phyloP scores from a whole-genome alignment of 2,113 vertebrate species.

The Tylochromis polylepis region DNA sequence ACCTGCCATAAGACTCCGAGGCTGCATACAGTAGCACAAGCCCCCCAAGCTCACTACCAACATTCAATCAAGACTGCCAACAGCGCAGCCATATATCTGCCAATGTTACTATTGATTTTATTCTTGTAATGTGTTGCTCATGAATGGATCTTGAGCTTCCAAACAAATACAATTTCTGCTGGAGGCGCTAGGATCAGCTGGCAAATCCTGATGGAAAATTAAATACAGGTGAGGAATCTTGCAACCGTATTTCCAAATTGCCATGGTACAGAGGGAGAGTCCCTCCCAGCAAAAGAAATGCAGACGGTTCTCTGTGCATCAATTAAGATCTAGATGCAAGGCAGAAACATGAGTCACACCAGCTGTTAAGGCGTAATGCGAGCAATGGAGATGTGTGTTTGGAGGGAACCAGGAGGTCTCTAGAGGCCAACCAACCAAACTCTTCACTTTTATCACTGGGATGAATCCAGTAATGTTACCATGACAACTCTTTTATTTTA shows the following conservation, averaged over 20 bases:
- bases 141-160: constrained; percentile 19
- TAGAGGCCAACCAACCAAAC: neutral
- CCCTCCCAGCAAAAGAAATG: neutral
- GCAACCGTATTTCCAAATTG: neutral
- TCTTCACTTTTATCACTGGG: constrained; percentile 19
- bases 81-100: neutral
- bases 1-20: neutral
- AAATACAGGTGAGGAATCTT: constrained; percentile 13
- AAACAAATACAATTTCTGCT: constrained; percentile 23
- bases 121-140: constrained; percentile 6
- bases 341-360: constrained; percentile 21
- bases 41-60: neutral
- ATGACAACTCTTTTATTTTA: constrained; percentile 39
- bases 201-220: constrained; percentile 26
- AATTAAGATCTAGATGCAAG: constrained; percentile 24
- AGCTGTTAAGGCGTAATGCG: constrained; percentile 2
- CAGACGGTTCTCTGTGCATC: neutral
- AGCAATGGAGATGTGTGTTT: neutral
- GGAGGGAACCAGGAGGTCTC: neutral
- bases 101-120: constrained; percentile 18
- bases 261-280: neutral
- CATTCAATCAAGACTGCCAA: constrained; percentile 11
- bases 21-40: constrained; percentile 3
- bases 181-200: neutral
- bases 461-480: constrained; percentile 38